Evolutionary conservation across 2,797 vertebrate species (phyloP).

Genomic region (Brachymystax lenok): DNA sequence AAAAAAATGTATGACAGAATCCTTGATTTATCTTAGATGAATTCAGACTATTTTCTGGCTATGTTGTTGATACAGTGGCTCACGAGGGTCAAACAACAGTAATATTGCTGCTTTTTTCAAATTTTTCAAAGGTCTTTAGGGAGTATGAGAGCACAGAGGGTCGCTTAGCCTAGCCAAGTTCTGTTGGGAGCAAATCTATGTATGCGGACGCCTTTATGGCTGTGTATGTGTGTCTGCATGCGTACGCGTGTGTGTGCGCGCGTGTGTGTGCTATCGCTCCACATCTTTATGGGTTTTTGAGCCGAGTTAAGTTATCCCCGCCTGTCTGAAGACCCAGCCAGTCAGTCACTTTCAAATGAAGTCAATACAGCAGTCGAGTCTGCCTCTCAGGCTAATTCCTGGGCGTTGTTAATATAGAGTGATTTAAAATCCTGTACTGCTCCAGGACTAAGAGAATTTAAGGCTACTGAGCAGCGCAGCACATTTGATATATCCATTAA

Average conservation of each 20-base stretch:
- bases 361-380: neutral
- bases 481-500: constrained; percentile 50
- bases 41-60: too few relatives aligned
- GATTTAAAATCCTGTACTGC: neutral
- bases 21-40: too few relatives aligned
- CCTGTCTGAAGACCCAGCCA: too few relatives aligned
- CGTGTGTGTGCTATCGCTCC: constrained; percentile 21
- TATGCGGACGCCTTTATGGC: neutral
- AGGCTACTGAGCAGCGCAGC: neutral
- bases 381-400: neutral
- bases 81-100: too few relatives aligned
- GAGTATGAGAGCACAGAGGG: too few relatives aligned
- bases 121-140: too few relatives aligned
- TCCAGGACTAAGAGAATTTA: neutral
- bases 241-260: neutral
- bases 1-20: too few relatives aligned
- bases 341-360: too few relatives aligned
- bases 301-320: neutral
- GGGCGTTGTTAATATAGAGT: neutral
- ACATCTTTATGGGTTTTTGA: constrained; percentile 29
- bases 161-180: too few relatives aligned
- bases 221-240: neutral
- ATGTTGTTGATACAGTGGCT: too few relatives aligned
- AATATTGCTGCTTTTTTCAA: too few relatives aligned
- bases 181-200: too few relatives aligned